Percentiles rank a stretch among this genome's conserved stretches.
phyloP scores from a whole-genome alignment of 2,888 invertebrate species.

The Oscheius onirici region DNA sequence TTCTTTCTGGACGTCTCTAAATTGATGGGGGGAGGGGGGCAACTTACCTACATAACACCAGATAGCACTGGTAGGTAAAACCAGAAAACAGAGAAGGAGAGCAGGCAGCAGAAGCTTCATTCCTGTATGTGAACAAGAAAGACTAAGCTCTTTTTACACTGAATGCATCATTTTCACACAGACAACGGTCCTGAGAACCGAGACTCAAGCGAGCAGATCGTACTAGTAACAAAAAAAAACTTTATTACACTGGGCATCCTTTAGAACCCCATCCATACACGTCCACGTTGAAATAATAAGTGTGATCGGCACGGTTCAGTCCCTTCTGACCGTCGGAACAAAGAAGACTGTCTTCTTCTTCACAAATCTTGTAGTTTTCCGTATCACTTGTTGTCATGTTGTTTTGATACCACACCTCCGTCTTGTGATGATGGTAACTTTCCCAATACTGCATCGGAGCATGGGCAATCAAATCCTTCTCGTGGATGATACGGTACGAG shows the following conservation, averaged over 20 bases:
- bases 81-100: too few relatives aligned
- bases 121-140: too few relatives aligned
- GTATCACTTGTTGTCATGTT: conserved; percentile 43
- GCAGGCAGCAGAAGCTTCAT: too few relatives aligned
- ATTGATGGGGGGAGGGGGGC: too few relatives aligned
- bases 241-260: conserved; percentile 7
- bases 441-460: conserved; percentile 48
- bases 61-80: too few relatives aligned
- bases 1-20: too few relatives aligned
- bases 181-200: not conserved
- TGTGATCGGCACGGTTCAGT: conserved; percentile 15
- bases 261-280: conserved; percentile 18
- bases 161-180: not conserved
- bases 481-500: conserved; percentile 55
- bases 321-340: conserved; percentile 45
- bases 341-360: conserved; percentile 40
- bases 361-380: conserved; percentile 40
- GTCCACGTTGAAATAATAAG: conserved; percentile 22
- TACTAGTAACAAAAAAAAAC: conserved; percentile 44
- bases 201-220: not conserved
- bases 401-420: conserved; percentile 61
- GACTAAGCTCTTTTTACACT: not conserved
- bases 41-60: too few relatives aligned
- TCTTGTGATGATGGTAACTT: conserved; percentile 49
- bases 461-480: conserved; percentile 53